Conservation (phyloP, 2,888 invertebrate genomes). For the Odontocolon sp. region DNA sequence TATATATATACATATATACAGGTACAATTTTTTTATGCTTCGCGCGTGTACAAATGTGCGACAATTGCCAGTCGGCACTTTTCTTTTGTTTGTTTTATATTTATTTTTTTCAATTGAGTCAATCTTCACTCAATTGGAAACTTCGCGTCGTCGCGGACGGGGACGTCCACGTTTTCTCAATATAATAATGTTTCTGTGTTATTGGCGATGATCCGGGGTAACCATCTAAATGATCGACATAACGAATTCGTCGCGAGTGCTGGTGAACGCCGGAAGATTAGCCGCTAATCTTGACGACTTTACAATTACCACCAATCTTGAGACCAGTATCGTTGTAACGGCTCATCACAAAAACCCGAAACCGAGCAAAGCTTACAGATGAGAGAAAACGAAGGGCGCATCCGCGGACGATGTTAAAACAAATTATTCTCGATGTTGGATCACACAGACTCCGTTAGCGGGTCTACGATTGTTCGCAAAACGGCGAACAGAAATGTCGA, state of each 20-base stretch:
- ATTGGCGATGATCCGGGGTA: conserved; percentile 58
- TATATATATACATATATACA: too few species aligned
- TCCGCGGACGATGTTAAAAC: conserved; percentile 49
- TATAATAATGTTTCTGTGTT: conserved; percentile 68
- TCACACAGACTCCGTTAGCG: conserved; percentile 60
- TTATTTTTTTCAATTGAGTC: not conserved
- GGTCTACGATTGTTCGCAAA: conserved; percentile 28
- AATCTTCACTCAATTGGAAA: conserved; percentile 26
- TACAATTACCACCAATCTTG: not conserved
- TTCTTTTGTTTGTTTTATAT: conserved; percentile 14
- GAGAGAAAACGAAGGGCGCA: conserved; percentile 26
- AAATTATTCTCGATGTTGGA: conserved; percentile 54
- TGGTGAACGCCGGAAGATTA: conserved; percentile 7
- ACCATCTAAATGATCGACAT: conserved; percentile 67
- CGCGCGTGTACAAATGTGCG: not conserved
- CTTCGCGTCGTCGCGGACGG: conserved; percentile 24
- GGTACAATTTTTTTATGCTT: too few species aligned
- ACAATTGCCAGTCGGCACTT: conserved; percentile 16
- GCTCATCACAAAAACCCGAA: conserved; percentile 7
- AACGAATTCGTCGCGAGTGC: conserved; percentile 28
- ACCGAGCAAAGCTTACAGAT: conserved; percentile 7
- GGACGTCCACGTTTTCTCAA: conserved; percentile 26
- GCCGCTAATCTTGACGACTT: conserved; percentile 3
- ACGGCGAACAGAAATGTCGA: not conserved
- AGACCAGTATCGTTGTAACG: not conserved